A percentile compares a stretch with the other conserved stretches of the same genome.
phyloP scores from a whole-genome alignment of 64 coral and sea anemone species.

The Montipora cactus region DNA sequence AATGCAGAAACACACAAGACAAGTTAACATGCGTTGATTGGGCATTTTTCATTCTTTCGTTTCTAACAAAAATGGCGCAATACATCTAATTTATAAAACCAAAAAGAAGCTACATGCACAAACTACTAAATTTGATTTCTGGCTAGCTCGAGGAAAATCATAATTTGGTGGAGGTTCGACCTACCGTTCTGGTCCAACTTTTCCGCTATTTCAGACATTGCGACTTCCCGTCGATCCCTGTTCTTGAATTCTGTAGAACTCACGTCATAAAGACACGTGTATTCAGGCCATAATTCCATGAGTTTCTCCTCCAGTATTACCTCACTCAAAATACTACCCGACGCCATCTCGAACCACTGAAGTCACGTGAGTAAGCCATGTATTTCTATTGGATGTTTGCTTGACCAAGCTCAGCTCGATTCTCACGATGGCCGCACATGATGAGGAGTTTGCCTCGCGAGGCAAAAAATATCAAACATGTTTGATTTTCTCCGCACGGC shows the following conservation, averaged over 20 bases:
- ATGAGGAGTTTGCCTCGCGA: slow-evolving; percentile 10
- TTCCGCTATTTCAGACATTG: slow-evolving; percentile 48
- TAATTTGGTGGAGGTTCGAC: not conserved
- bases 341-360: slow-evolving; percentile 19
- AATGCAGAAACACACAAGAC: no score
- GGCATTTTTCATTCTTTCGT: no score
- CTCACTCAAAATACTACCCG: not conserved
- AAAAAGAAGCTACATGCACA: no score
- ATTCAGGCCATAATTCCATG: not conserved
- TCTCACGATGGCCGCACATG: not conserved
- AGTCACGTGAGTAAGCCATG: not conserved
- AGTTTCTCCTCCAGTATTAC: slow-evolving; percentile 7
- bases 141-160: not conserved
- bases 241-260: slow-evolving; percentile 48
- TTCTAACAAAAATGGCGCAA: no score
- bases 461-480: slow-evolving; percentile 8
- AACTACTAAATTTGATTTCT: not conserved
- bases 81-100: no score
- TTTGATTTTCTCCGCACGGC: slow-evolving; percentile 7
- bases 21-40: no score
- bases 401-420: not conserved
- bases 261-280: not conserved
- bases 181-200: slow-evolving; percentile 4
- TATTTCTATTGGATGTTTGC: slow-evolving; percentile 6
- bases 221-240: slow-evolving; percentile 55